Base-by-base conservation (phyloP, 2,797 vertebrate species). In the Lerista edwardsae region DNA sequence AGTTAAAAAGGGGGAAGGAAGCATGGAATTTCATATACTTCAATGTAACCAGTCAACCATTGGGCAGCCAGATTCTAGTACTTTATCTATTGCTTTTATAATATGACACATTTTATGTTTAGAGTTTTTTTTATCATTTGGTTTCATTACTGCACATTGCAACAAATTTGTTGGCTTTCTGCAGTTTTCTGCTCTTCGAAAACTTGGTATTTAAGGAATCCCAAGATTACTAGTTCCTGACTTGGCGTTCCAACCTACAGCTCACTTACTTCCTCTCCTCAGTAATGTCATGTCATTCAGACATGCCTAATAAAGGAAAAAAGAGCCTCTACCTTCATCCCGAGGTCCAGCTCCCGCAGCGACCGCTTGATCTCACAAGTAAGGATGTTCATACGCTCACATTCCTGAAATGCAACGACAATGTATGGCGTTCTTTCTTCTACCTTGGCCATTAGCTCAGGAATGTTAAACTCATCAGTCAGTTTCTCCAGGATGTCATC, bases 381-480 rank as follows among this genome's bases (percentile, higher is more conserved):
- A 55, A 99, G 97, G 72, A 91, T 0, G 86, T 99, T 99, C 98
- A 98, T 98, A 76, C 97, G 96, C 62, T 98, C 98, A 4, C 98
- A 99, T 93, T 99, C 98, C 95, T 99, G 98, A 68, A 99, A 94
- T 3, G 95, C 97, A 67, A 99, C 98, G 64, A 98, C 97, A 0
- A 97, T 88, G 14, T 98, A 99, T 0, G 98, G 98, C 0, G 97
- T 98, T 91, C 96, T 97, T 85, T 99, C 98, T 91, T 98, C 97
- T 14, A 96, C 96, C 90, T 94, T 98, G 0, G 92, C 95, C 93
- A 97, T 94, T 90, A 99, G 94, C 90, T 99, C 98, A 0, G 89
- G 64, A 91, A 98, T 94, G 95, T 97, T 98, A 93, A 99, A 99
- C 84, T 97, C 97, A 0, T 99, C 98, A 0, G 95, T 95, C 41